These are phyloP conservation scores for Lasioglossum marginatum DNA, from an alignment of 2,888 invertebrate genomes.

Conservation along the genomic window DNA sequence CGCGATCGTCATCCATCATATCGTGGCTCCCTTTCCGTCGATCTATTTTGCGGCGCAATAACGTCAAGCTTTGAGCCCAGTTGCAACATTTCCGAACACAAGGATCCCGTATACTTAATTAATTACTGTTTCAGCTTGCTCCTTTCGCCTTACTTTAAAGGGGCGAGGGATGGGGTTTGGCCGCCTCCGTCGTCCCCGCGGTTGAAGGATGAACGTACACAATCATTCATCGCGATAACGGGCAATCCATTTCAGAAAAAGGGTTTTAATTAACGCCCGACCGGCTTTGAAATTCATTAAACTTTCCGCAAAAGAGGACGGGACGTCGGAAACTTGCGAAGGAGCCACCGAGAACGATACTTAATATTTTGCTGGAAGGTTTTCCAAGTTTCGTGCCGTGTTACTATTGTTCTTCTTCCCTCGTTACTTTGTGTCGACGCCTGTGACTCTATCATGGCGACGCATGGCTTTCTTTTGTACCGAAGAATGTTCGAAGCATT, in stretches of 20 bases:
- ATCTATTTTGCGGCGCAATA: conserved; percentile 73
- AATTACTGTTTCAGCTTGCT: conserved; percentile 68
- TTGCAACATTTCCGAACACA: conserved; percentile 72
- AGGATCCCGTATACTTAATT: conserved; percentile 75
- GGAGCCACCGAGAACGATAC: conserved; percentile 42
- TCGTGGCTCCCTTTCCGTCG: conserved; percentile 63
- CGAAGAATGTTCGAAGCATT: background rate
- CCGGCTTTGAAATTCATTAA: conserved; percentile 55
- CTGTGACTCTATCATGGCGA: background rate
- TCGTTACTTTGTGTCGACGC: conserved; percentile 8
- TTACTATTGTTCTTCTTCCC: conserved; percentile 27
- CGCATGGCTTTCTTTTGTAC: background rate
- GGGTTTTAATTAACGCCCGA: conserved; percentile 64
- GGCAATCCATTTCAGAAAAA: conserved; percentile 59
- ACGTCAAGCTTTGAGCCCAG: conserved; percentile 63
- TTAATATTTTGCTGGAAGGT: conserved; percentile 46
- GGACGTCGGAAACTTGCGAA: conserved; percentile 38
- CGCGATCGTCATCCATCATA: conserved; percentile 73
- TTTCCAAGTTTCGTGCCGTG: conserved; percentile 21
- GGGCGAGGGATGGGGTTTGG: background rate
- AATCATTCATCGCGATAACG: conserved; percentile 61
- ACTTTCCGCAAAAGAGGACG: conserved; percentile 37
- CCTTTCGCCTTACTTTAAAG: conserved; percentile 1
- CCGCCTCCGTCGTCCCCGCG: background rate
- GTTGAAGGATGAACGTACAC: conserved; percentile 59